Conservation (phyloP, 1,140 invertebrate species). For the Sitophilus oryzae region DNA sequence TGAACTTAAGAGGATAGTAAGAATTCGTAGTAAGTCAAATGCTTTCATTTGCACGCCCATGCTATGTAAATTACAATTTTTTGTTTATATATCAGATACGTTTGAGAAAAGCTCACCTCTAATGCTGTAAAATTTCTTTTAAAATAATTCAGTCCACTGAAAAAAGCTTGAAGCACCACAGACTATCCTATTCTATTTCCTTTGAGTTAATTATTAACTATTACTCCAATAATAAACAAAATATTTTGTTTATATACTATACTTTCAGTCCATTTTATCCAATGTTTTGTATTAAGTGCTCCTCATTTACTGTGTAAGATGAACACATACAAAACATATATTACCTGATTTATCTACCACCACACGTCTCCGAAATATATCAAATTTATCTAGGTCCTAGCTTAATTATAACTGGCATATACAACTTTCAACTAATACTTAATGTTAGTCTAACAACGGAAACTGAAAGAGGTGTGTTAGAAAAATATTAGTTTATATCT, state of each 20-base stretch:
- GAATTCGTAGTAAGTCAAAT: constrained; percentile 32
- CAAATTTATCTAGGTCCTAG: no score
- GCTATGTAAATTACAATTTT: no score
- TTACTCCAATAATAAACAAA: neutral
- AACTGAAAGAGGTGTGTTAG: constrained; percentile 14
- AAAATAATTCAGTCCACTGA: constrained; percentile 15
- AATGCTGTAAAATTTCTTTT: no score
- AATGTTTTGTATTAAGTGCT: constrained; percentile 1
- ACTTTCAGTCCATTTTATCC: neutral
- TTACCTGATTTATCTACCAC: neutral
- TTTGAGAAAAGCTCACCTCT: no score
- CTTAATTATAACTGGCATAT: no score
- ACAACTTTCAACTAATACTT: neutral
- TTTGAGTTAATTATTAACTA: neutral
- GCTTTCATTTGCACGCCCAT: constrained; percentile 5
- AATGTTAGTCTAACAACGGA: neutral
- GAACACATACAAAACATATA: neutral
- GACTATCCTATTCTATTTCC: constrained; percentile 12
- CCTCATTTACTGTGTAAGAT: neutral
- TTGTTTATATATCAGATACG: no score
- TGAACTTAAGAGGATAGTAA: constrained; percentile 24
- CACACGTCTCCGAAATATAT: neutral
- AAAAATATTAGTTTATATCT: constrained; percentile 12
- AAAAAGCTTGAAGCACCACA: constrained; percentile 13
- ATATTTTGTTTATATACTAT: no score